These are phyloP conservation scores for Spinus olivaceus DNA, from an alignment of 2,797 vertebrate genomes.

Conservation along the genomic window DNA sequence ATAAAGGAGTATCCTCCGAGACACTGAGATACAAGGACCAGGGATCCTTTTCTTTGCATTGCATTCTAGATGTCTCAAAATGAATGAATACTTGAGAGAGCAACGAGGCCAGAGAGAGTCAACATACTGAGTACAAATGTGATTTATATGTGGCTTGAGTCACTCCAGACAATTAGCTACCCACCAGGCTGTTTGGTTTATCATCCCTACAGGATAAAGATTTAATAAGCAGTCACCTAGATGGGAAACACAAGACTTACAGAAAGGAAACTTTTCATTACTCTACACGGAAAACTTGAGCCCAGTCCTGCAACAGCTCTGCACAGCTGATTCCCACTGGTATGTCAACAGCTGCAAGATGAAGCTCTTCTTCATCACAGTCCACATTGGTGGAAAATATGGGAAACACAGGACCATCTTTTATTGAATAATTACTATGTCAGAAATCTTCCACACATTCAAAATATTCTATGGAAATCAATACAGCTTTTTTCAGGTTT, in stretches of 20 bases:
- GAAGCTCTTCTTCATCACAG: background rate
- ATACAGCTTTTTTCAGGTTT: background rate
- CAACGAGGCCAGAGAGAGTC: constrained; percentile 6
- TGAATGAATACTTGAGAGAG: background rate
- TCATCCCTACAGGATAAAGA: constrained; percentile 30
- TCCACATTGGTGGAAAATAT: background rate
- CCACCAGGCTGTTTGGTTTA: constrained; percentile 51
- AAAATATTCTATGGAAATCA: background rate
- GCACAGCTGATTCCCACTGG: background rate
- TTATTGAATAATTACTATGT: background rate
- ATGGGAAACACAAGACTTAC: constrained; percentile 32
- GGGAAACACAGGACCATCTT: background rate
- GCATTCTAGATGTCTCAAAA: background rate
- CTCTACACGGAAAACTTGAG: background rate
- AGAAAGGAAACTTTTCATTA: constrained; percentile 40
- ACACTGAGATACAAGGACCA: background rate
- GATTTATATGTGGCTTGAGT: constrained; percentile 54
- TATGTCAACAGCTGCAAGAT: background rate
- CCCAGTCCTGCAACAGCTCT: background rate
- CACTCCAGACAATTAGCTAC: constrained; percentile 55
- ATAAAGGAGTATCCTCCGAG: background rate
- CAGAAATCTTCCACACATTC: constrained; percentile 2
- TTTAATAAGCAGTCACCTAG: constrained; percentile 61
- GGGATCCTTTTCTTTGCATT: background rate
- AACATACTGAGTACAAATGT: constrained; percentile 13